phyloP scores from a whole-genome alignment of 2,888 invertebrate species.

The Platyscelio sp. region DNA sequence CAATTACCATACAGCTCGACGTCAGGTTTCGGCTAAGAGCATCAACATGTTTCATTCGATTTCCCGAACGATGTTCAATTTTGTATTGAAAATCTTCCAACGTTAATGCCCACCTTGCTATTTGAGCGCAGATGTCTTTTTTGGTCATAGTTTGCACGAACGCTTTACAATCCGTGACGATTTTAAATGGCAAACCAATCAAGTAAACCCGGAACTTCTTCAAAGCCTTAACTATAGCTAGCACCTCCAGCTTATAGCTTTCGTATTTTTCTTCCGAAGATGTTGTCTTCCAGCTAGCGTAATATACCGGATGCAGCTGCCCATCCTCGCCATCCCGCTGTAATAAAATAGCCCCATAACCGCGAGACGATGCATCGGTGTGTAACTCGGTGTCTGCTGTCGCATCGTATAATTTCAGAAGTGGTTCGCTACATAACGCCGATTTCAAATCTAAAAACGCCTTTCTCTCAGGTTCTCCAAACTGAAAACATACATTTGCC shows the following conservation, averaged over 20 bases:
- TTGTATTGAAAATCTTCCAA: background rate
- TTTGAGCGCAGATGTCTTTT: background rate
- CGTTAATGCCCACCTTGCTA: background rate
- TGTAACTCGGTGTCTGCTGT: background rate
- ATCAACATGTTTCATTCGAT: background rate
- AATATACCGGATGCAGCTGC: conserved; percentile 23
- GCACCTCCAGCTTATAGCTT: conserved; percentile 29
- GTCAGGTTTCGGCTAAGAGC: background rate
- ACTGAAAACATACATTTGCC: background rate
- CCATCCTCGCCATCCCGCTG: conserved; percentile 6
- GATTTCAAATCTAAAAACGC: background rate
- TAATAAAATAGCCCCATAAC: conserved; percentile 43
- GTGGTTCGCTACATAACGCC: background rate
- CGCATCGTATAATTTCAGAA: background rate
- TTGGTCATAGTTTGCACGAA: background rate
- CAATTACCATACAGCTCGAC: too few relatives aligned
- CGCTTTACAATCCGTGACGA: background rate
- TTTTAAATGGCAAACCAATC: background rate
- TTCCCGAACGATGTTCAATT: background rate
- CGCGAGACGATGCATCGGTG: too few relatives aligned
- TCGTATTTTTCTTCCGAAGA: conserved; percentile 25
- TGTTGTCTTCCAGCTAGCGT: conserved; percentile 28
- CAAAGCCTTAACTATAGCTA: background rate
- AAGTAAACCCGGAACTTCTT: background rate
- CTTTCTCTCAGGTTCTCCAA: background rate